Conservation (phyloP, 2,113 vertebrate species). For the Ailurus styani region DNA sequence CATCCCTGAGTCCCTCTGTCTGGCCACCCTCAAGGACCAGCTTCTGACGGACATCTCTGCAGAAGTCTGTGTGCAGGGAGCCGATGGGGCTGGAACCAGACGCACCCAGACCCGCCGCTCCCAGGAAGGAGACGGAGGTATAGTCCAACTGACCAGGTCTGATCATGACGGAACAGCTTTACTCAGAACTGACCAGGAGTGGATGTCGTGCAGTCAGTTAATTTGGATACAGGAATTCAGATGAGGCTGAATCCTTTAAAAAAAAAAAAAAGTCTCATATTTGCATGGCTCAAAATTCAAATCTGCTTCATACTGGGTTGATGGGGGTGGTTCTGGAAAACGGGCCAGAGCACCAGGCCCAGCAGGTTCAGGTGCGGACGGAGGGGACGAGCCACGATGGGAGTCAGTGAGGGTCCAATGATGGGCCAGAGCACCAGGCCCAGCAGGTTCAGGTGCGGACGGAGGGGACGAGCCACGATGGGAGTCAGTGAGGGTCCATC, state of each 20-base stretch:
- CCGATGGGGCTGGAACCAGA: too few species aligned
- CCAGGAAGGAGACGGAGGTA: background rate
- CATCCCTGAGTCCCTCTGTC: background rate
- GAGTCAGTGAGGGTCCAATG: background rate
- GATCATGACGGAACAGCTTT: background rate
- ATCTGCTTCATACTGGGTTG: too few species aligned
- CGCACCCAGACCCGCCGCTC: background rate
- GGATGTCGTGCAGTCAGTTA: too few species aligned
- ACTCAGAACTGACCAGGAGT: background rate
- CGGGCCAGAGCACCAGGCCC: background rate
- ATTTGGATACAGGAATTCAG: background rate
- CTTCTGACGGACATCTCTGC: background rate
- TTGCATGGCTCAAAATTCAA: too few species aligned
- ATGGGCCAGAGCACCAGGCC: background rate
- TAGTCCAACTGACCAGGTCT: background rate
- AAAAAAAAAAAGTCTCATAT: background rate
- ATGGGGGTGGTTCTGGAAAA: background rate
- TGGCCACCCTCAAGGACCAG: background rate
- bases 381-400: background rate
- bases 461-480: background rate
- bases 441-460: background rate
- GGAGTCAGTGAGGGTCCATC: background rate
- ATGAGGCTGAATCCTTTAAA: background rate
- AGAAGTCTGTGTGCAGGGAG: background rate
- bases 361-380: background rate